Percentiles rank a stretch among this genome's conserved stretches.
phyloP scores from a whole-genome alignment of 2,888 invertebrate genomes.

The Cataglyphis albicans region DNA sequence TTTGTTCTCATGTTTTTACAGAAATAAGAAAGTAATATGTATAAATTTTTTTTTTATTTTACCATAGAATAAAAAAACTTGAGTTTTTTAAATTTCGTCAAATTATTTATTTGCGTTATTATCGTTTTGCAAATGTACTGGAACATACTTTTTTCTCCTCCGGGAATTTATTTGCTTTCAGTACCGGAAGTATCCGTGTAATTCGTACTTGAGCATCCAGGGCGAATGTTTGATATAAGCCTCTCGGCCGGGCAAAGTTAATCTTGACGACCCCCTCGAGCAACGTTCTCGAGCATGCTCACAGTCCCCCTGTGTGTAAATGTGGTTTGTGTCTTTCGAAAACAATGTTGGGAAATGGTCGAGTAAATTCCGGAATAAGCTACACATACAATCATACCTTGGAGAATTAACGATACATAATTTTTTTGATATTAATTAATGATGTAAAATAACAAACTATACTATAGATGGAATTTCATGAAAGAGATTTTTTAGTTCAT shows the following conservation, averaged over 20 bases:
- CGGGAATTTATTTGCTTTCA: neutral
- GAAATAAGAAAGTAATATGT: neutral
- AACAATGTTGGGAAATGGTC: slow-evolving; percentile 50
- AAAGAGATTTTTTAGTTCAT: neutral
- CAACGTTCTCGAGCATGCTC: slow-evolving; percentile 53
- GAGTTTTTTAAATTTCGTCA: neutral
- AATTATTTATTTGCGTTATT: slow-evolving; percentile 3
- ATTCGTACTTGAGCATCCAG: slow-evolving; percentile 30
- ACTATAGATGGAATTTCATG: neutral
- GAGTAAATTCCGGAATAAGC: slow-evolving; percentile 47
- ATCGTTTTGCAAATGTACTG: neutral
- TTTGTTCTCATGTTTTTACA: neutral
- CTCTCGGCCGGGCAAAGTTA: slow-evolving; percentile 52
- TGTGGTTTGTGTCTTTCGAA: slow-evolving; percentile 58
- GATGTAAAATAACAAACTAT: neutral
- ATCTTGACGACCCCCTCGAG: slow-evolving; percentile 55
- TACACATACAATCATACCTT: slow-evolving; percentile 17
- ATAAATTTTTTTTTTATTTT: neutral
- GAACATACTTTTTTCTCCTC: slow-evolving; percentile 5
- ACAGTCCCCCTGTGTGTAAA: slow-evolving; percentile 47
- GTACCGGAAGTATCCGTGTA: slow-evolving; percentile 36
- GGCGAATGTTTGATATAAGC: slow-evolving; percentile 61
- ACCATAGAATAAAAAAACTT: neutral
- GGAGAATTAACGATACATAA: neutral
- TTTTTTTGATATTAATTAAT: neutral